phyloP scores from a whole-genome alignment of 2,888 invertebrate species.

The Sesia apiformis region DNA sequence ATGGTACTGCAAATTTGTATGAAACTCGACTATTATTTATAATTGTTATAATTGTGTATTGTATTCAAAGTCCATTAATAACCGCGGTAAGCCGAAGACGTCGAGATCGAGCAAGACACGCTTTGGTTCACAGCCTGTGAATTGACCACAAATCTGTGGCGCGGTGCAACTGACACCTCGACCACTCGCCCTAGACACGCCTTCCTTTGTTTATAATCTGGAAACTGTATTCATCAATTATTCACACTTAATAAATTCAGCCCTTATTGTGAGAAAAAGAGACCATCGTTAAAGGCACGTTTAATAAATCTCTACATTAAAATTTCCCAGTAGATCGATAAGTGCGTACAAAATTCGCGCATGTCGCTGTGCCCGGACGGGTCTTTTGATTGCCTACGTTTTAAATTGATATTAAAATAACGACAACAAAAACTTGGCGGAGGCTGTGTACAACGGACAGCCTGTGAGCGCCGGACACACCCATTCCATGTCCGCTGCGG shows the following conservation, averaged over 20 bases:
- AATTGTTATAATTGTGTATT: background rate
- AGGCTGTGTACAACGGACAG: slow-evolving; percentile 22
- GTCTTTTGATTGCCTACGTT: no score
- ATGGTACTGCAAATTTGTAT: no score
- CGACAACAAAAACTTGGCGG: slow-evolving; percentile 15
- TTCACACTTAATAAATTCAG: slow-evolving; percentile 11
- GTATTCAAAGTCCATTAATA: slow-evolving; percentile 38
- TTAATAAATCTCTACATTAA: no score
- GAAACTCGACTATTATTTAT: background rate
- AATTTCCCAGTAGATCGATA: no score
- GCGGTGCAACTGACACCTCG: slow-evolving; percentile 51
- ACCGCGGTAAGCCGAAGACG: slow-evolving; percentile 37
- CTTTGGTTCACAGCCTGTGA: slow-evolving; percentile 30
- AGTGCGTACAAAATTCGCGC: no score
- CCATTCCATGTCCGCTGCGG: slow-evolving; percentile 63
- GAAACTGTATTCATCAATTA: slow-evolving; percentile 45
- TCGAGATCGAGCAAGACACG: slow-evolving; percentile 31
- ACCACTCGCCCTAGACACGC: slow-evolving; percentile 41
- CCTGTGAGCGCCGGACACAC: slow-evolving; percentile 42
- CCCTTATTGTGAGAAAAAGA: background rate
- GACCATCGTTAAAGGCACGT: background rate
- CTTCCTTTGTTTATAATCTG: slow-evolving; percentile 56
- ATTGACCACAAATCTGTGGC: slow-evolving; percentile 65
- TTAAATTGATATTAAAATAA: background rate
- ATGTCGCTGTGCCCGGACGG: no score